Conservation (phyloP, 2,797 vertebrate genomes). For the Chiroxiphia lanceolata region DNA sequence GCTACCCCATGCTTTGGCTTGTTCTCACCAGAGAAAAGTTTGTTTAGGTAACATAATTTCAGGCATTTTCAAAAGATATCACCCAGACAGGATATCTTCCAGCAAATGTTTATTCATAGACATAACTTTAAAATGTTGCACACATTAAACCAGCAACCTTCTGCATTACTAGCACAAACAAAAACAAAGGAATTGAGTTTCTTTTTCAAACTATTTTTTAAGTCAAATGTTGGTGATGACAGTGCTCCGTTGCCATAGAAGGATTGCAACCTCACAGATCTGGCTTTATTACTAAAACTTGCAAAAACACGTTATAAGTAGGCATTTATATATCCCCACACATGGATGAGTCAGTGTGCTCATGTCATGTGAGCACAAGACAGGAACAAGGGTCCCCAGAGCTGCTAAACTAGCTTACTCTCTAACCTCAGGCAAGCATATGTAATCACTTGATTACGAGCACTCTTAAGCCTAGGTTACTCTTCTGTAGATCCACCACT, state of each 20-base stretch:
- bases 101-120: conserved; percentile 40
- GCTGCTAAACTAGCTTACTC: conserved; percentile 30
- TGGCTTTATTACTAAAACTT: conserved; percentile 34
- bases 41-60: not conserved
- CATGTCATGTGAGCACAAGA: conserved; percentile 7
- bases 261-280: not conserved
- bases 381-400: conserved; percentile 28
- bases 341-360: conserved; percentile 21
- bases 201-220: not conserved
- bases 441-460: conserved; percentile 37
- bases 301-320: conserved; percentile 49
- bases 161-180: not conserved
- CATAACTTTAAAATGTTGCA: conserved; percentile 39
- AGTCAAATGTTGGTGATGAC: not conserved
- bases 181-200: not conserved
- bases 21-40: not conserved
- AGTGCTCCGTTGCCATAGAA: not conserved
- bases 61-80: conserved; percentile 21
- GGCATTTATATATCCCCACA: conserved; percentile 33
- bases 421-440: conserved; percentile 27
- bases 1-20: not conserved
- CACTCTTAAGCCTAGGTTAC: not conserved
- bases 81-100: conserved; percentile 1
- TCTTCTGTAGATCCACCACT: conserved; percentile 5
- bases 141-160: not conserved